These are phyloP conservation scores for Rugalucina vietnamica DNA, from an alignment of 2,888 invertebrate species.

Conservation along the genomic window DNA sequence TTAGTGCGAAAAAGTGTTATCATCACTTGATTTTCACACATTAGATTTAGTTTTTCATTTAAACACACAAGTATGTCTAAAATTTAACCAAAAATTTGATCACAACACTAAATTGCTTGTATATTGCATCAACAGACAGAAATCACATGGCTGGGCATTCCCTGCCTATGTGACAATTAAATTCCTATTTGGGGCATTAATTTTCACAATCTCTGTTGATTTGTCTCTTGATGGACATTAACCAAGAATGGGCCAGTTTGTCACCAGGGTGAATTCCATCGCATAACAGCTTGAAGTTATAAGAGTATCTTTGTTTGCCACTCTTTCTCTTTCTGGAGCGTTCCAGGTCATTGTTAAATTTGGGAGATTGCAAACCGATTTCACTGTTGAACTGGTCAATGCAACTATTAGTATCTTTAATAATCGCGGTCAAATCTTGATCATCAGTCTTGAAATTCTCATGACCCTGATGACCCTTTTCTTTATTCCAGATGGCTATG, in stretches of 20 bases:
- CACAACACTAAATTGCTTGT: too few relatives aligned
- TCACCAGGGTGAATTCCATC: conserved; percentile 26
- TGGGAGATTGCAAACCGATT: background rate
- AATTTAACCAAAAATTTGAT: too few relatives aligned
- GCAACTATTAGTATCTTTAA: background rate
- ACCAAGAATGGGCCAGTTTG: conserved; percentile 9
- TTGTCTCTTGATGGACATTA: conserved; percentile 2
- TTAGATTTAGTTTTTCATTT: too few relatives aligned
- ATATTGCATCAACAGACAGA: too few relatives aligned
- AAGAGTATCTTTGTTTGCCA: background rate
- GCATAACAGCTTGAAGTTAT: conserved; percentile 1
- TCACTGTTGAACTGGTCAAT: conserved; percentile 15
- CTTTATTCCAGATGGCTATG: conserved; percentile 15
- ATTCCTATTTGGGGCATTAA: background rate
- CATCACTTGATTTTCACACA: too few relatives aligned
- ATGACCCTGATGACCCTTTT: conserved; percentile 24
- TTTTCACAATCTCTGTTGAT: conserved; percentile 7
- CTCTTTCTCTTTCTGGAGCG: conserved; percentile 14
- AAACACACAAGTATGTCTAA: too few relatives aligned
- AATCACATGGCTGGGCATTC: conserved; percentile 12
- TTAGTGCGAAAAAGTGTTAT: too few relatives aligned
- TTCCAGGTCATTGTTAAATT: conserved; percentile 17
- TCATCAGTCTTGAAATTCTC: conserved; percentile 14
- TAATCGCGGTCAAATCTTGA: background rate
- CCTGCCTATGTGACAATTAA: background rate